Evolutionary conservation across 2,797 vertebrate species (phyloP).

Genomic region (Thamnophis elegans): DNA sequence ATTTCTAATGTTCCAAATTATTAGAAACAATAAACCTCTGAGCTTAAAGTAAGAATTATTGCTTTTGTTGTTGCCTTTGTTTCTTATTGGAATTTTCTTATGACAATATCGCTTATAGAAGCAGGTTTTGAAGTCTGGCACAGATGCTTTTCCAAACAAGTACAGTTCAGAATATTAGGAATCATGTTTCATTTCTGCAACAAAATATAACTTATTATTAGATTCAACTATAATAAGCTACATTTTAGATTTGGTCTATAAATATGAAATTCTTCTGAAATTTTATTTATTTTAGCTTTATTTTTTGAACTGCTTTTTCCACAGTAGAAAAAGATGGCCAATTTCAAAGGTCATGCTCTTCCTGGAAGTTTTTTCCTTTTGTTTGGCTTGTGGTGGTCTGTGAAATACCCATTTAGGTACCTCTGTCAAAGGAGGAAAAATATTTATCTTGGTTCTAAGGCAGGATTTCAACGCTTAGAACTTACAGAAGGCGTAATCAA

Average conservation of each 20-base stretch:
- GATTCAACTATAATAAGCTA: not conserved
- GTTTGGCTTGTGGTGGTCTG: conserved; percentile 88
- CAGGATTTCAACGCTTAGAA: conserved; percentile 83
- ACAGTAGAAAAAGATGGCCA: conserved; percentile 76
- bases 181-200: not conserved
- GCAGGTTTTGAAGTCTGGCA: not conserved
- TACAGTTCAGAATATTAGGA: not conserved
- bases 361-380: conserved; percentile 88
- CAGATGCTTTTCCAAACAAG: conserved; percentile 1
- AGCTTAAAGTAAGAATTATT: too few species aligned
- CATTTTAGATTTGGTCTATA: not conserved
- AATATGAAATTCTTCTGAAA: conserved; percentile 6
- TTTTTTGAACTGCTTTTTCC: conserved; percentile 44
- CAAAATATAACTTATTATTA: not conserved
- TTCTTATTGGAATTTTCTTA: too few species aligned
- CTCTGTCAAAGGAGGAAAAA: conserved; percentile 83
- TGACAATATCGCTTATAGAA: not conserved
- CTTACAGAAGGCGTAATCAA: conserved; percentile 80
- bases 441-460: conserved; percentile 77
- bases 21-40: too few species aligned
- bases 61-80: too few species aligned
- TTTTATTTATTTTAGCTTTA: too few species aligned
- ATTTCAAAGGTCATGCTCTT: conserved; percentile 89
- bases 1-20: too few species aligned
- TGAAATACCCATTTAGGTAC: conserved; percentile 83